phyloP scores from a whole-genome alignment of 2,888 invertebrate species.

The Acrobasis repandana region DNA sequence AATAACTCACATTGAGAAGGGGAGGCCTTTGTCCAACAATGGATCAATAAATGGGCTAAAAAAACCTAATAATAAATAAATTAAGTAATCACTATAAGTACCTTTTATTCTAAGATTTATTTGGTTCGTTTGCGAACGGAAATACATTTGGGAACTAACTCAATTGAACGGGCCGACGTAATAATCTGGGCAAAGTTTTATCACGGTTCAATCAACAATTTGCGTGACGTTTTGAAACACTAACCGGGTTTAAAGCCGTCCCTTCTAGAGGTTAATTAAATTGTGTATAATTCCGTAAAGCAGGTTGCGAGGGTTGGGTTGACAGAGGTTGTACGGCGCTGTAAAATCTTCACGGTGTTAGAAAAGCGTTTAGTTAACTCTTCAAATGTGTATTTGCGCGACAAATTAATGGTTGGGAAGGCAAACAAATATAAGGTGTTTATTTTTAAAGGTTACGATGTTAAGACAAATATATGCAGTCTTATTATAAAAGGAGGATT shows the following conservation, averaged over 20 bases:
- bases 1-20: too few relatives aligned
- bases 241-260: constrained; percentile 30
- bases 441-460: too few relatives aligned
- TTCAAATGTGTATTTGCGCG: neutral
- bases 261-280: constrained; percentile 34
- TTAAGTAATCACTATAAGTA: constrained; percentile 1
- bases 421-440: neutral
- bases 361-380: constrained; percentile 2
- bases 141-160: constrained; percentile 35
- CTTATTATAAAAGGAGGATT: too few relatives aligned
- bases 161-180: constrained; percentile 27
- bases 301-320: constrained; percentile 22
- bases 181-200: constrained; percentile 33
- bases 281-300: constrained; percentile 30
- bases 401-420: neutral
- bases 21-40: too few relatives aligned
- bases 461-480: too few relatives aligned
- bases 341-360: neutral
- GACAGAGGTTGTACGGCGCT: constrained; percentile 6
- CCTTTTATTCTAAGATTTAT: constrained; percentile 13
- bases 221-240: constrained; percentile 31
- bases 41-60: too few relatives aligned
- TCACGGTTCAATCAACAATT: constrained; percentile 38
- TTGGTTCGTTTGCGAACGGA: constrained; percentile 17
- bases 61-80: constrained; percentile 4